Base-by-base conservation (phyloP, 2,888 invertebrate species). In the Lasioglossum zephyrum region DNA sequence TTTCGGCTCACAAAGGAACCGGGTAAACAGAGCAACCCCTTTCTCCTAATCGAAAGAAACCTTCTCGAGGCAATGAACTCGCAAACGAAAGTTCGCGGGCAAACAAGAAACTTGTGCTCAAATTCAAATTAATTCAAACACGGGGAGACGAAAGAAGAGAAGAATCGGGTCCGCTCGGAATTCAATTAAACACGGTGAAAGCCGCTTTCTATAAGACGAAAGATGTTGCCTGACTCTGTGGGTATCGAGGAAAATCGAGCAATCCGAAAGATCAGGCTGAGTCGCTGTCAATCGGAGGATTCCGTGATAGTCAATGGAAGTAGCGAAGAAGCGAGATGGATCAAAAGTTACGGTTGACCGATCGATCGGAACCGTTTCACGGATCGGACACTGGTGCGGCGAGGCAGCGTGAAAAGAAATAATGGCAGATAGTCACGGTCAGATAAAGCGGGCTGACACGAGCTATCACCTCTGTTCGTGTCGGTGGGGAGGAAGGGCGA, bases 361-460 rank as follows among this genome's bases (percentile, higher is more conserved):
- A 91, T 90, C 91, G 90, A 91, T 91, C 85, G 86, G 73, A 84
- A 85, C 79, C 88, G 81, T 87, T 84, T 79, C 85, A 70, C 76
- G 82, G 91, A 90, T 88, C 91, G 85, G 82, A 76, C 39, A 78
- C 57, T 84, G 82, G 77, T 77, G 89, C 84, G 82, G 77, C 80
- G 88, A 81, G 89, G 82, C 92, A 88, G 87, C 88, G 89, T 90
- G 91, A 92, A 93, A 93, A 92, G 93, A 91, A 93, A 88, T 91
- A 92, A 93, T 92, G 92, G 93, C 87, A 93, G 94, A 94, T 93
- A 92, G 92, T 90, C 86, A 84, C 88, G 91, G 70, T 75, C 81
- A 92, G 93, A 94, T 93, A 93, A 93, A 92, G 69, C 87, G 84
- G 89, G 89, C 92, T 92, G 93, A 93, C 92, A 89, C 92, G 88